phyloP scores from a whole-genome alignment of 2,797 vertebrate species.

The Cyprinodon diabolis region DNA sequence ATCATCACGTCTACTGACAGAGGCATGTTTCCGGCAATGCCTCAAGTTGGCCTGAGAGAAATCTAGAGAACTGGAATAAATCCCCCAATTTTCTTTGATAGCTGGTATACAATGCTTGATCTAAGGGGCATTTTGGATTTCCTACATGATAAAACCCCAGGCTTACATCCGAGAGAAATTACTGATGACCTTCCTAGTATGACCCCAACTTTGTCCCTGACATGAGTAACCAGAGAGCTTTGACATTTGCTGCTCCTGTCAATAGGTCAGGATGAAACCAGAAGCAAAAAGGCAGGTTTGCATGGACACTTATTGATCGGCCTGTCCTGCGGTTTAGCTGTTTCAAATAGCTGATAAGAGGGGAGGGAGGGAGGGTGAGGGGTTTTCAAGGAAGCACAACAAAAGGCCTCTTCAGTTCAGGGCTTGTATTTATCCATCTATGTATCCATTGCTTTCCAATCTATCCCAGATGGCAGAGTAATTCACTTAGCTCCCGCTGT shows the following conservation, averaged over 20 bases:
- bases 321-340: conserved; percentile 58
- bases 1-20: too few species aligned
- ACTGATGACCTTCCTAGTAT: conserved; percentile 66
- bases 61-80: neutral
- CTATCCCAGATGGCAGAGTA: conserved; percentile 57
- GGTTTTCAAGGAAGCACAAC: conserved; percentile 57
- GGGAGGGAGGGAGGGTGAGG: conserved; percentile 37
- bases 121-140: neutral
- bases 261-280: conserved; percentile 75
- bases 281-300: conserved; percentile 47
- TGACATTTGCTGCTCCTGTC: conserved; percentile 76
- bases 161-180: conserved; percentile 27
- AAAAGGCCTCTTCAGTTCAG: conserved; percentile 48
- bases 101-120: neutral
- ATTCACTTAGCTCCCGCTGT: conserved; percentile 67
- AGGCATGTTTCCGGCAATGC: too few species aligned
- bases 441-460: conserved; percentile 52
- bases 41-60: neutral
- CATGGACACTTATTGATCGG: conserved; percentile 69
- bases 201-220: conserved; percentile 52
- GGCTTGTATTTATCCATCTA: conserved; percentile 27
- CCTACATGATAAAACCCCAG: neutral
- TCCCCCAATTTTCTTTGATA: neutral
- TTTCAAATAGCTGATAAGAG: conserved; percentile 63
- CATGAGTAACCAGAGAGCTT: conserved; percentile 67